Base-by-base conservation (phyloP, 2,797 vertebrate genomes). In the Anguilla megastoma region DNA sequence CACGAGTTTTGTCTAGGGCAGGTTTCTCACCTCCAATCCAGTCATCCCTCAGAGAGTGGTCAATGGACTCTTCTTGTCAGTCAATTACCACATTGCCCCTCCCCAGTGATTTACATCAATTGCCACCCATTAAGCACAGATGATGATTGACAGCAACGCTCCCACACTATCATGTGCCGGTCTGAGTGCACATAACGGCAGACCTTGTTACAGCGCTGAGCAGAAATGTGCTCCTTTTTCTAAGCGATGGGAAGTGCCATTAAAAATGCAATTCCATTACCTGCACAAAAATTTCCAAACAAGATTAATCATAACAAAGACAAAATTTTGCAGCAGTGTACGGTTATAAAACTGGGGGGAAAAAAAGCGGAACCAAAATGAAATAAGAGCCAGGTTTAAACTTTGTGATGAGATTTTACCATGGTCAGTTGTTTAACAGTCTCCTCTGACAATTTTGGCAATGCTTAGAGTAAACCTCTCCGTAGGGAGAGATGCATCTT, bases 261-360 rank as follows among this genome's bases (percentile, higher is more conserved):
- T n/a, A 66, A 66, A 66, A 66, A 66, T n/a, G n/a, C n/a, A 66
- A 66, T 66, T 66, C n/a, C 24, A 66, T 27, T 66, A 66, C 60
- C n/a, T n/a, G 3, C 60, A n/a, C 21, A 66, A 7, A 66, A n/a
- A n/a, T 7, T 7, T n/a, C 21, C n/a, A 66, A 66, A 66, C 60
- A 66, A 66, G 24, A 21, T 21, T 63, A 21, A 66, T 60, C 16
- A 60, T 24, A 66, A 66, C 21, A 66, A 66, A 2, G 60, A n/a
- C 4, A 66, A 21, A 60, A 60, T 41, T 52, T 56, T n/a, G 21
- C 60, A 8, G 60, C 0, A n/a, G 27, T 66, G 21, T n/a, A n/a
- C 0, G 60, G 21, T 66, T 66, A n/a, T 24, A 66, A 66, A 24
- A 56, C 10, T 12, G 9, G 12, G 12, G 12, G 1, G 2, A 56